Conservation (phyloP, 2,797 vertebrate genomes). For the Tragopan temminckii region DNA sequence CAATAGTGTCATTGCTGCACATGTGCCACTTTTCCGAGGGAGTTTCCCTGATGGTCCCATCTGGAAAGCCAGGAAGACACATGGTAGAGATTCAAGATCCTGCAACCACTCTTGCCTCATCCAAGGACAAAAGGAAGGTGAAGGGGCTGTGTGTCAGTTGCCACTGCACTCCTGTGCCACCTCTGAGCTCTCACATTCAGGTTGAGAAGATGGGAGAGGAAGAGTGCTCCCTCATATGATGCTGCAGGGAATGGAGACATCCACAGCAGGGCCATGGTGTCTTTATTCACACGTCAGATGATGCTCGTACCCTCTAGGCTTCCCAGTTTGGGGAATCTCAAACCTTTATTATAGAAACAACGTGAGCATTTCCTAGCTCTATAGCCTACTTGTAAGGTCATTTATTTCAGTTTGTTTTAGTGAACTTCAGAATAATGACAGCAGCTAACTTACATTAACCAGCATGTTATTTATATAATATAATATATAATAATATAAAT, state of each 20-base stretch:
- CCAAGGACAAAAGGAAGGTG: not conserved
- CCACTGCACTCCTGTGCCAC: fast-evolving
- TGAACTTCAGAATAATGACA: not conserved
- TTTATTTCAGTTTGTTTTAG: not conserved
- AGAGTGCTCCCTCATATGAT: not conserved
- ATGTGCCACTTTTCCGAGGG: not conserved
- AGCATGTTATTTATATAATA: not conserved
- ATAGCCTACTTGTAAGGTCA: fast-evolving
- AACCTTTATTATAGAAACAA: not conserved
- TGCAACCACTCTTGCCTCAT: not conserved
- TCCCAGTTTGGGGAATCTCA: not conserved
- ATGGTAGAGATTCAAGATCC: not conserved
- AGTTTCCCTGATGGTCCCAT: not conserved
- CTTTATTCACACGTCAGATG: not conserved
- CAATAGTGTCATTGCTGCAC: not conserved
- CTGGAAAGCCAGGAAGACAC: not conserved
- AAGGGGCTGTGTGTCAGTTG: not conserved
- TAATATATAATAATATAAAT: too few species aligned
- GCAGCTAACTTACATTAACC: not conserved
- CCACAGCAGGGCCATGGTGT: not conserved
- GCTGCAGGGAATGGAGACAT: not conserved
- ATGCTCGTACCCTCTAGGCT: not conserved
- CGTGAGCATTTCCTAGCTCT: not conserved
- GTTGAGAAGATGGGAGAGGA: not conserved
- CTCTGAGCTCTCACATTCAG: not conserved